phyloP scores from a whole-genome alignment of 2,113 vertebrate genomes.

The Pungitius pungitius region DNA sequence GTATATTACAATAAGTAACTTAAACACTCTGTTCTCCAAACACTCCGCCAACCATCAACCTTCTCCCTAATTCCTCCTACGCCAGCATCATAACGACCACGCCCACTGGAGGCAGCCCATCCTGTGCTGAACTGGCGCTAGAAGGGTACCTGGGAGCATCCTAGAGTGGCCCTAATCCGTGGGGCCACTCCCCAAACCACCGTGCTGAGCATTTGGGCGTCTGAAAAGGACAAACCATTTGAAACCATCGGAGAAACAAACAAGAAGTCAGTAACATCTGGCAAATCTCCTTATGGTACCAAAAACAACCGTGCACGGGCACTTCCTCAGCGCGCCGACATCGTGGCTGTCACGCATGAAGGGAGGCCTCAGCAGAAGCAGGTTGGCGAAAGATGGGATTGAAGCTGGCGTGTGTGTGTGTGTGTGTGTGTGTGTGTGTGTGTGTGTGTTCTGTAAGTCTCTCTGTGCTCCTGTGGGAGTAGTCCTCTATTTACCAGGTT shows the following conservation, averaged over 20 bases:
- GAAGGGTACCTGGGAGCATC: background rate
- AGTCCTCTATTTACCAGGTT: conserved; percentile 13
- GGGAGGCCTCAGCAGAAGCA: conserved; percentile 35
- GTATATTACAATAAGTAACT: too few relatives aligned
- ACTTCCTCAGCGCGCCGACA: conserved; percentile 23
- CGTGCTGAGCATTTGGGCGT: background rate
- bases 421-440: background rate
- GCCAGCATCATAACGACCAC: background rate
- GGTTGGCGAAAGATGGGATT: conserved; percentile 48
- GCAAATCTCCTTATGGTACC: background rate
- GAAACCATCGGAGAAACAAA: conserved; percentile 28
- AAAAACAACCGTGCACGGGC: background rate
- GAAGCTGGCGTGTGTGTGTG: background rate
- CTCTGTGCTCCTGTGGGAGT: conserved; percentile 10
- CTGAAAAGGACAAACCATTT: background rate
- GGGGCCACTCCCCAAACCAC: background rate
- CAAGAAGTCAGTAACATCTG: conserved; percentile 7
- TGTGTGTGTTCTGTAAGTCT: background rate
- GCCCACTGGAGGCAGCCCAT: background rate
- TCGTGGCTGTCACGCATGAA: conserved; percentile 28
- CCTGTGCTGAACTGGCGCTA: background rate
- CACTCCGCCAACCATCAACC: background rate
- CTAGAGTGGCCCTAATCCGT: background rate
- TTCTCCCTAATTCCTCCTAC: background rate
- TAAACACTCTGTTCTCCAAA: too few relatives aligned